Evolutionary conservation across 2,113 vertebrate species (phyloP), one percentile per base, ranked within the genome.

Genomic region (Chloroceryle aenea): DNA sequence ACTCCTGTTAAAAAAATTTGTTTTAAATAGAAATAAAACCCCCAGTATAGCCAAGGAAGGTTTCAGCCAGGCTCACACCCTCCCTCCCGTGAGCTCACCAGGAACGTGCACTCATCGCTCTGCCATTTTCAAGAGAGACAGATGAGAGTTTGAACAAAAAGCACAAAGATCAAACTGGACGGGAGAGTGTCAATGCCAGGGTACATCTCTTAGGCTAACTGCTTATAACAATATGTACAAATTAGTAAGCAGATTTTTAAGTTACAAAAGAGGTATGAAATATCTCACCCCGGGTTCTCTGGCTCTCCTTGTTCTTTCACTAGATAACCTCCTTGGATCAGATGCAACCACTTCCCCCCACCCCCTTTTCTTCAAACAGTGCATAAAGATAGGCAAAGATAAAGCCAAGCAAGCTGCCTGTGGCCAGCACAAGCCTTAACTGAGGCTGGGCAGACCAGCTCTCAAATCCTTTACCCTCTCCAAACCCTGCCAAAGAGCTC

Each of bases 261-360:
- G 12, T 27, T 14, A 45, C 27, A 38, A 25, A 79, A 43, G 4
- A 59, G 16, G 4, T 42, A n/a, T 7, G 26, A 85, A 88, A 40
- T 26, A 30, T 2, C 55, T 67, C 74, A 20, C 7, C 71, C 56
- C 3, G 0, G 73, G 6, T 1, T 36, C 27, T 2, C 1, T 3
- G 42, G 56, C 61, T 63, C 59, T n/a, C 12, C 66, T 22, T 38
- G 11, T 9, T 32, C 59, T 13, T 50, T 29, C 34, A n/a, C n/a
- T 52, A 38, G 27, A 42, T 8, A 81, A 7, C 9, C 47, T 79
- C 38, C 56, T 30, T 52, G 53, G 14, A 71, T 6, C 43, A 25
- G 56, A 29, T 17, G 29, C 34, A 69, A 58, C 5, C 61, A 22
- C 55, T 23, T n/a, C 16, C 36, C 36, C 14, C 3, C 14, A 47